Evolutionary conservation across 2,113 vertebrate genomes (phyloP).

Genomic region (Galeopterus variegatus): DNA sequence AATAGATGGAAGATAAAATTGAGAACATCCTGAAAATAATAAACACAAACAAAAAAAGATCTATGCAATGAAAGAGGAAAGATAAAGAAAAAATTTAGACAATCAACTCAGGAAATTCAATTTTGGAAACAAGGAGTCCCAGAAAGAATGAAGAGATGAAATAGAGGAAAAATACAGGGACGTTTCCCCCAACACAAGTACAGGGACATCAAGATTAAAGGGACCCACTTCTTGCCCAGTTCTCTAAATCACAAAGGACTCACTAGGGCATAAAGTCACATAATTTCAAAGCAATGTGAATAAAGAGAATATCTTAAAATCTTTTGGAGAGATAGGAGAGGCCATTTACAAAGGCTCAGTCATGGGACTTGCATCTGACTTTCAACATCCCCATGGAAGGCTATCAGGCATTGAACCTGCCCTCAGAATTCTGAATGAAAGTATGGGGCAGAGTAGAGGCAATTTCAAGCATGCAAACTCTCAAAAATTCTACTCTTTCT

Average conservation of each 20-base stretch:
- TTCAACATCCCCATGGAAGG: not conserved
- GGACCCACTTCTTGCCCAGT: not conserved
- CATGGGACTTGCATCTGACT: not conserved
- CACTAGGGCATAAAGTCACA: not conserved
- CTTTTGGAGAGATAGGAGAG: not conserved
- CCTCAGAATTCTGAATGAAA: not conserved
- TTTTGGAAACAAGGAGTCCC: not conserved
- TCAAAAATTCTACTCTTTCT: constrained; percentile 9
- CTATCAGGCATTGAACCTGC: not conserved
- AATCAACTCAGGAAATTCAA: not conserved
- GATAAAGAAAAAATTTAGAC: not conserved
- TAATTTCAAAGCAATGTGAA: constrained; percentile 15
- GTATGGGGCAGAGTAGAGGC: not conserved
- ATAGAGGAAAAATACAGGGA: not conserved
- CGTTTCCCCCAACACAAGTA: not conserved
- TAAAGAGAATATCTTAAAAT: not conserved
- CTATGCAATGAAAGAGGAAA: not conserved
- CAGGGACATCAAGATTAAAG: not conserved
- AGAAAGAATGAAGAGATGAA: constrained; percentile 17
- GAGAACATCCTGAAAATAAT: constrained; percentile 20
- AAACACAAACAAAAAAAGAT: not conserved
- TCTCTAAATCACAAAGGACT: not conserved
- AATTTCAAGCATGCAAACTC: not conserved
- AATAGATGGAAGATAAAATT: not conserved
- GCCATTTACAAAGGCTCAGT: not conserved